Base-by-base conservation (phyloP, 2,888 invertebrate species). In the Thyatira batis region DNA sequence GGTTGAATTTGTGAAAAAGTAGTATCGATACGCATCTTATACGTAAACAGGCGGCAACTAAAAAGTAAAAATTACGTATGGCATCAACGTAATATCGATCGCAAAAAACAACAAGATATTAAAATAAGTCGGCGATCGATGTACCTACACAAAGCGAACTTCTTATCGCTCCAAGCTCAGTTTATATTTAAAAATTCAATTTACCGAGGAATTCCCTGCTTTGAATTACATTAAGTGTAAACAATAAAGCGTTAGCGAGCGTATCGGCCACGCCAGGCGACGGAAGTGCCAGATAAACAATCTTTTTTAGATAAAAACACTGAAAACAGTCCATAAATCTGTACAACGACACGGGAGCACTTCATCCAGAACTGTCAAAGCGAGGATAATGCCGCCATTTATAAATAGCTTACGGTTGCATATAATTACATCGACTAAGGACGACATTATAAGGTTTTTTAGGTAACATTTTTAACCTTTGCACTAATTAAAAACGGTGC, bases 211-310 rank as follows among this genome's bases (percentile, higher is more conserved):
- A 89, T 89, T 89, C 89, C 89, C 87, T 90, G 91, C 88, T 86
- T 89, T 87, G 91, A 92, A 91, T 92, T 88, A 89, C 87, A 91
- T 91, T 91, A 90, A 89, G 89, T 88, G 91, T 90, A 89, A 90
- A 91, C 89, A 90, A 90, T 89, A 87, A 88, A 89, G 84, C 82
- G 85, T 78, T 84, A 87, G 89, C 77, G 85, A 84, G 88, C 89
- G 89, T 90, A 90, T 91, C 89, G 85, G 80, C 77, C 68, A 83
- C 81, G 84, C 79, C 86, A 84, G 84, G 86, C 90, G 90, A 90
- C 91, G 92, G 91, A 92, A 90, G 88, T 83, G 69, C 76, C 78
- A 89, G 89, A 90, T 90, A 91, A 92, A 91, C 91, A 90, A 89
- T 89, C 87, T 89, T 89, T 89, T 89, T 89, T 87, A 89, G 90